Conservation (phyloP, 2,888 invertebrate genomes). For the Caenorhabditis afra region DNA sequence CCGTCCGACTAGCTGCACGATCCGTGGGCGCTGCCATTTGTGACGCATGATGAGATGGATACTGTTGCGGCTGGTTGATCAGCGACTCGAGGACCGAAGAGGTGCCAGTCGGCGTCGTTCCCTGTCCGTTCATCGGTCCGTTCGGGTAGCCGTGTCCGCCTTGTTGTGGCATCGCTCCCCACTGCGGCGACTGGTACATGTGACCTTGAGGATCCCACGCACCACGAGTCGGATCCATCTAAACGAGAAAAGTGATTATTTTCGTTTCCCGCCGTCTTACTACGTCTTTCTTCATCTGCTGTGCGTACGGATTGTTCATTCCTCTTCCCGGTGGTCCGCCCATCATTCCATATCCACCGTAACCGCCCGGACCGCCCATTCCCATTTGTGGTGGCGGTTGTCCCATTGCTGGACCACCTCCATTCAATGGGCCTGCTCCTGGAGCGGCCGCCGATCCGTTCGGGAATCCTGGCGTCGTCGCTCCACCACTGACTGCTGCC, state of each 20-base stretch:
- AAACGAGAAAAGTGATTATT: no score
- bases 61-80: constrained; percentile 66
- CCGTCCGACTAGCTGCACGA: constrained; percentile 7
- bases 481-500: constrained; percentile 17
- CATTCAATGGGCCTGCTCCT: constrained; percentile 20
- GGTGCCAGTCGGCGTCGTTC: constrained; percentile 28
- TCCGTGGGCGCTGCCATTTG: constrained; percentile 49
- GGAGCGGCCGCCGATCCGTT: constrained; percentile 12
- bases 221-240: constrained; percentile 43
- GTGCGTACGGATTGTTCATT: constrained; percentile 36
- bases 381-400: constrained; percentile 75
- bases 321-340: constrained; percentile 42
- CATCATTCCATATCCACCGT: constrained; percentile 47
- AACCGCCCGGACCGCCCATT: constrained; percentile 28
- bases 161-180: constrained; percentile 50
- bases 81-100: constrained; percentile 68
- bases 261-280: background rate
- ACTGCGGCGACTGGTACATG: constrained; percentile 48
- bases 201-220: constrained; percentile 58
- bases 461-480: constrained; percentile 27
- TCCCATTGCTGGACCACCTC: constrained; percentile 67
- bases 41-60: constrained; percentile 43
- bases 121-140: constrained; percentile 53
- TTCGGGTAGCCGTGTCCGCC: constrained; percentile 41
- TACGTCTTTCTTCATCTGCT: constrained; percentile 45